Base-by-base conservation (phyloP, 1,140 invertebrate species). In the Cataglyphis hispanica region DNA sequence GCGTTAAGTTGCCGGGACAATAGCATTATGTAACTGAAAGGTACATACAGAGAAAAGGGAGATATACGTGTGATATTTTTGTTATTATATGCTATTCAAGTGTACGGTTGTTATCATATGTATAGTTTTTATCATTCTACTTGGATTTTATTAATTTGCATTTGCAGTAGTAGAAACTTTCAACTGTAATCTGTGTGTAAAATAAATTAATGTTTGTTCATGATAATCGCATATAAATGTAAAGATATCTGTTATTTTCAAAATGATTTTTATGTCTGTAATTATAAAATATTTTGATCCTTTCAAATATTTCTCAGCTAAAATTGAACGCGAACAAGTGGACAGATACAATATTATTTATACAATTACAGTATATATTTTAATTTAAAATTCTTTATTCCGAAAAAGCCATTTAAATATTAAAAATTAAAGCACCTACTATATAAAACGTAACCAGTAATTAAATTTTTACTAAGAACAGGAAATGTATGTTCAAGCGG, bases 1-100 rank as follows among this genome's bases (percentile, higher is more conserved):
- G 58, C 70, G 69, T 74, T 67, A 60, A 74, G 19, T 22, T 66
- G 61, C 27, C 34, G 16, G 16, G 50, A 40, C 25, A 70, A 70
- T 70, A 64, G 34, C 22, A 69, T 69, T 69, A 7, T 70, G 25
- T 46, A 72, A 40, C 34, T 7, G 25, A 31, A 43, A 43, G 37
- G 3, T 70, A 60, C 25, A 43, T 25, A 7, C 8, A 1, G 3
- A 37, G 25, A 40, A 27, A 19, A 40, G 22, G 22, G 31, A 25
- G 31, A 37, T 5, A 5, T 34, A 56, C 11, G 25, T 22, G 3
- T 10, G 22, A 66, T 64, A 58, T 85, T 22, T 22, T 78, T 40
- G 8, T 10, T 37, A 37, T 43, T 16, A 43, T n/a, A 5, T 11
- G 37, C 3, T 22, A 4, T 19, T 50, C 5, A 19, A 46, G 11